Evolutionary conservation across 2,888 invertebrate genomes (phyloP).

Genomic region (Steinernema hermaphroditum): DNA sequence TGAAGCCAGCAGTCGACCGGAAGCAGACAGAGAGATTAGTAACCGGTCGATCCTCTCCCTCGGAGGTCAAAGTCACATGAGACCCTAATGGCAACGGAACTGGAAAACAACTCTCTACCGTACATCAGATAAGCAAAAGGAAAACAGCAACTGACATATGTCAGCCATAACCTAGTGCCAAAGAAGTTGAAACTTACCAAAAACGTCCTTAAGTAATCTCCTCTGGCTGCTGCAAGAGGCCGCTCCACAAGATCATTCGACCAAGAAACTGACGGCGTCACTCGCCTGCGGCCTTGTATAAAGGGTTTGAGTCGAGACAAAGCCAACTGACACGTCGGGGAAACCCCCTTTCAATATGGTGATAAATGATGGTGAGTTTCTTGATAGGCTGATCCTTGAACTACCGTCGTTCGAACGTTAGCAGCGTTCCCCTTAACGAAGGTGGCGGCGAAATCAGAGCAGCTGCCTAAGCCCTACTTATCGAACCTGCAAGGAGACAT

Average conservation of each 20-base stretch:
- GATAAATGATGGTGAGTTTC: neutral
- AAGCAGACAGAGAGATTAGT: no score
- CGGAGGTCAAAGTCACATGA: no score
- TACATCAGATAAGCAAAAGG: no score
- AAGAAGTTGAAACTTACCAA: no score
- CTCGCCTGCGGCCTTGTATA: neutral
- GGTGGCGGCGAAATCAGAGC: neutral
- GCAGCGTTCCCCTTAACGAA: neutral
- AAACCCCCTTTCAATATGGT: slow-evolving; percentile 4
- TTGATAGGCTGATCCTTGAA: slow-evolving; percentile 6
- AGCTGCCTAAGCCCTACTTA: neutral
- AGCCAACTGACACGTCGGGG: neutral
- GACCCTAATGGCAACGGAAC: no score
- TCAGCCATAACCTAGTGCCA: no score
- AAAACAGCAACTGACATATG: no score
- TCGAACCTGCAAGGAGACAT: neutral
- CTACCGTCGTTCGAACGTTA: neutral
- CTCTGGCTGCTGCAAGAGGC: neutral
- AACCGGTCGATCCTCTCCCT: no score
- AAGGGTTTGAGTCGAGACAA: neutral
- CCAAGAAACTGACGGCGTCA: neutral
- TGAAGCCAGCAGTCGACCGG: no score
- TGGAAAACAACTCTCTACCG: no score
- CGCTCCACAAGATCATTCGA: neutral
- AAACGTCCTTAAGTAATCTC: no score